Evolutionary conservation across 2,888 invertebrate species (phyloP), one percentile per base, ranked within the genome.

Genomic region (Ethmia dodecea): DNA sequence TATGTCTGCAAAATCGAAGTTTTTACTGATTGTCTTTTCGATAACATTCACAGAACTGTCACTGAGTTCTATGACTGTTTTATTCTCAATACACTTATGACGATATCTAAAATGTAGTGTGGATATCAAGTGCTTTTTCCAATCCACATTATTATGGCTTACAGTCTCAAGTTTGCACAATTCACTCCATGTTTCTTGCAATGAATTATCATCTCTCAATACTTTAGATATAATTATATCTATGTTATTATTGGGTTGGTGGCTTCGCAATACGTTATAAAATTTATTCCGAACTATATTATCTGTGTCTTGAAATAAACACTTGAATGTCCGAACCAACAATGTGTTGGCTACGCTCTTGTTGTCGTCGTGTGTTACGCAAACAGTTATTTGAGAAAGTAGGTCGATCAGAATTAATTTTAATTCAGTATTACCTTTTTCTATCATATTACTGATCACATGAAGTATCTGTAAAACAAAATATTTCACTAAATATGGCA

Each of bases 1-100:
- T 8, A 77, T 56, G 41, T 79, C 72, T 2, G 60, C 65, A 9
- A 80, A 55, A 42, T 81, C 79, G 35, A 80, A 79, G 49, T 76
- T 72, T 31, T 44, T 59, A 38, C 45, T 58, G 37, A 38, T 40
- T 6, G 50, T 41, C 35, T 42, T 52, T n/a, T 36, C 33, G 15
- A 27, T 29, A 15, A 12, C 31, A 28, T 28, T 40, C 25, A 31
- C 31, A 6, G 32, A 38, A 10, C 10, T 11, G 29, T 29, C 34
- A 15, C 31, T 42, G 13, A 30, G 18, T 9, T 38, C 35, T 13
- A 44, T 35, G 5, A 33, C 37, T 8, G 45, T 31, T 6, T 30
- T 38, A 31, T 38, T 44, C 32, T 52, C 47, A 2, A 60, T 13
- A 45, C 77, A 77, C 55, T 67, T 74, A 35, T 77, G 77, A 27